Evolutionary conservation across 2,113 vertebrate species (phyloP), one percentile per base, ranked within the genome.

Genomic region (Sinocyclocheilus anophthalmus): DNA sequence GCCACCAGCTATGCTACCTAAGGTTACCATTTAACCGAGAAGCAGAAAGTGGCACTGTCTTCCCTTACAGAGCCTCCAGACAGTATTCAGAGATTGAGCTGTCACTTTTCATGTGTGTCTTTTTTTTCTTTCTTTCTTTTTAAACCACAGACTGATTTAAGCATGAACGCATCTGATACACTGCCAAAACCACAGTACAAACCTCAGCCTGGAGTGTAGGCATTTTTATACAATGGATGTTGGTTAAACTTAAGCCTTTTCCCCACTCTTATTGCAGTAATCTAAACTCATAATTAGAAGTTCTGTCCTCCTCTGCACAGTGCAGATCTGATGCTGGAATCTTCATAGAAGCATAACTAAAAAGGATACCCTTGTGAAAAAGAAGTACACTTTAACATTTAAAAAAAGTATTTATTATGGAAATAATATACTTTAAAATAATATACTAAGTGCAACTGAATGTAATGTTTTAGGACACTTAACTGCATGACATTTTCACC

Each of bases 1-100:
- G 89, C 89, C 88, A 86, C 75, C 45, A 89, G 90, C 84, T 87
- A 89, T 81, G 48, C 79, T 87, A 87, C 87, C 87, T 88, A 80
- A 83, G 87, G 88, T 85, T 84, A 88, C 30, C 88, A 89, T 88
- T 89, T 89, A 90, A 88, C 79, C 50, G 50, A 76, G 83, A 76
- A 85, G 69, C 87, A 87, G 82, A 81, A 69, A 84, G 75, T 81
- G 86, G 86, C 81, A 88, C 81, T n/a, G 78, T 30, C 79, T 87
- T 85, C 78, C 75, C 78, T 79, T 53, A 76, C n/a, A 87, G 53
- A 33, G 78, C 87, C 88, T 53, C 83, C 33, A 87, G 88, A 89
- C 76, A 88, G 78, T 69, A 13, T 59, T 83, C 81, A n/a, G 85
- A 88, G 75, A 76, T 59, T 73, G 50, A 89, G 53, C 89, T 90